Percentiles rank a stretch among this genome's conserved stretches.
phyloP scores from a whole-genome alignment of 2,797 vertebrate species.

The Muscicapa comitata region DNA sequence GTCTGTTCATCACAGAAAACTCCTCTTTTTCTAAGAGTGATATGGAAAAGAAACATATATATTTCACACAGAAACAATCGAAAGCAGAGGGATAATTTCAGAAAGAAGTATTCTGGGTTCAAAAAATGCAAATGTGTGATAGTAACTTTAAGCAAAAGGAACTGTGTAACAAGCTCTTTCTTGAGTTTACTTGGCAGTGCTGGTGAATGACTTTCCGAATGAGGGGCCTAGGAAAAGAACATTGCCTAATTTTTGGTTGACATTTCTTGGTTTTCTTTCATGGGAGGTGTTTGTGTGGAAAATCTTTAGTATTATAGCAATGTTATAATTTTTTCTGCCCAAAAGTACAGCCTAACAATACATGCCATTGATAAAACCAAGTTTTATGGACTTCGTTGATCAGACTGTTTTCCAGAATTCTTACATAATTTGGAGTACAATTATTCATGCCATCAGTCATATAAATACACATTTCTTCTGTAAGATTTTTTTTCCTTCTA shows the following conservation, averaged over 20 bases:
- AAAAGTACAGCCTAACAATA: not conserved
- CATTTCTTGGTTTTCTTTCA: not conserved
- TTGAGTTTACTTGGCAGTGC: not conserved
- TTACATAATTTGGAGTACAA: not conserved
- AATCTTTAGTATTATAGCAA: not conserved
- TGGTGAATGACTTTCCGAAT: not conserved
- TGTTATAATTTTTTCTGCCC: not conserved
- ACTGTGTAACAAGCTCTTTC: not conserved
- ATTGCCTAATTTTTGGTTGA: not conserved
- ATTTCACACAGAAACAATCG: not conserved
- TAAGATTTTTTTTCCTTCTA: not conserved
- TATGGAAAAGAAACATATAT: not conserved
- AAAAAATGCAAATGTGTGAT: not conserved
- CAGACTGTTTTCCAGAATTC: not conserved
- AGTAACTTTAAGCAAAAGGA: not conserved
- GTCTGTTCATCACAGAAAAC: not conserved
- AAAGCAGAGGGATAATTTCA: not conserved
- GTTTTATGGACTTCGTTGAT: not conserved
- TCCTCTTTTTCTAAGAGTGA: not conserved
- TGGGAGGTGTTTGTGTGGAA: not conserved
- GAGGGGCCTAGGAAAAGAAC: not conserved
- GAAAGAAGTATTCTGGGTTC: not conserved
- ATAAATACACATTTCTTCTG: not conserved
- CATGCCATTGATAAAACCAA: not conserved
- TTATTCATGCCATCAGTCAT: not conserved